Evolutionary conservation across 2,888 invertebrate species (phyloP).

Genomic region (Coleophora flavipennella): DNA sequence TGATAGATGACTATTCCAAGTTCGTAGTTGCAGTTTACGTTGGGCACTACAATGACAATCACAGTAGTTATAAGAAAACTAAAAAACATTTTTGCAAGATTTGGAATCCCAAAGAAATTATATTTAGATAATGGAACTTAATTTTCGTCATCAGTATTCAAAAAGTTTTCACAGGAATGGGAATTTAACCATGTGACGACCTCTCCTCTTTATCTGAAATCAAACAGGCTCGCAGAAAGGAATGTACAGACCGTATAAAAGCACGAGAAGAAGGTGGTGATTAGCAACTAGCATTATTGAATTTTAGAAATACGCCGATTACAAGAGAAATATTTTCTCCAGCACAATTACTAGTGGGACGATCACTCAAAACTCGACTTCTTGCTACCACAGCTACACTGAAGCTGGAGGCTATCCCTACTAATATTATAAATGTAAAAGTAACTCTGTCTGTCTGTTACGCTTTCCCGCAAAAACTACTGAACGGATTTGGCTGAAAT

Average conservation of each 20-base stretch:
- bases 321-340: conserved; percentile 6
- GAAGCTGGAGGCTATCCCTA: too few species aligned
- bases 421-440: neutral
- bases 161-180: neutral
- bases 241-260: conserved; percentile 4
- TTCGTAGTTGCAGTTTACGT: conserved; percentile 1
- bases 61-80: neutral
- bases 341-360: conserved; percentile 7
- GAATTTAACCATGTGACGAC: conserved; percentile 6
- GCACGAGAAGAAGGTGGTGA: neutral
- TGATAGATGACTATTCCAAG: conserved; percentile 9
- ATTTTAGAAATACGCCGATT: conserved; percentile 7
- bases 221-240: conserved; percentile 7
- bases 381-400: neutral
- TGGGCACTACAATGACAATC: neutral
- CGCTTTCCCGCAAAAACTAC: too few species aligned
- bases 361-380: conserved; percentile 2
- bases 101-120: conserved; percentile 6
- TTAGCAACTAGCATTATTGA: conserved; percentile 4
- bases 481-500: too few species aligned
- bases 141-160: conserved; percentile 5
- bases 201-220: conserved; percentile 4
- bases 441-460: too few species aligned
- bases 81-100: conserved; percentile 4
- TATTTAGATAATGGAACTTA: conserved; percentile 2